A percentile compares a stretch with the other conserved stretches of the same genome.
Conservation (phyloP, 2,888 invertebrate genomes). For the Rhorus exstirpatorius region DNA sequence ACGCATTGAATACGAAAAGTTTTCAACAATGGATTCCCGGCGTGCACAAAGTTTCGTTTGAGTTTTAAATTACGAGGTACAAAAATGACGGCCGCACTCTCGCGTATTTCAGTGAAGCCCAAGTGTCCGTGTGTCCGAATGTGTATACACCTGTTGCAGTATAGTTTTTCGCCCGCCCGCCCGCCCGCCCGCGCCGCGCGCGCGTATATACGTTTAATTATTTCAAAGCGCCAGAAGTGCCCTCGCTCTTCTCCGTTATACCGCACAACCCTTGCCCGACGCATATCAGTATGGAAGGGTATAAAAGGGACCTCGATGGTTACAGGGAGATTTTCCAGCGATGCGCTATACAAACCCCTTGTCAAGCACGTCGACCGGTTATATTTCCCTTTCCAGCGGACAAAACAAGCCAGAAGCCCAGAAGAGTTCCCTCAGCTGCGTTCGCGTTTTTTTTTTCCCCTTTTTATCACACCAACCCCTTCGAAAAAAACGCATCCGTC, state of each 20-base stretch:
- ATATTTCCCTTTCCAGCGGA: conserved; percentile 19
- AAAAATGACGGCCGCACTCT: not conserved
- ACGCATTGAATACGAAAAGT: not conserved
- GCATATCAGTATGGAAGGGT: not conserved
- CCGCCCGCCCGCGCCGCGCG: conserved; percentile 1
- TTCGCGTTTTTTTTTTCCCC: not conserved
- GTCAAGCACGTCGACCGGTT: conserved; percentile 34
- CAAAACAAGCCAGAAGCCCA: conserved; percentile 19
- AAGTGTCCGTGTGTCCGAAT: conserved; percentile 46
- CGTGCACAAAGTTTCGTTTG: not conserved
- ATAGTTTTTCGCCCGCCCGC: conserved; percentile 43
- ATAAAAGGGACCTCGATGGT: conserved; percentile 40
- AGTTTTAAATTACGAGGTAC: not conserved
- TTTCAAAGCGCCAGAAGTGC: conserved; percentile 17
- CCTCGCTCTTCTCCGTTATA: conserved; percentile 18
- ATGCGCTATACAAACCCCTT: conserved; percentile 15
- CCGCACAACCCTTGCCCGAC: conserved; percentile 12
- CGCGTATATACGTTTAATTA: conserved; percentile 34
- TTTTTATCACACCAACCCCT: conserved; percentile 35
- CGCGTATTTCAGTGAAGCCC: conserved; percentile 25
- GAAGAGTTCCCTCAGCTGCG: conserved; percentile 8
- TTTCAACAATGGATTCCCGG: not conserved
- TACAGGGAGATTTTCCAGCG: conserved; percentile 62
- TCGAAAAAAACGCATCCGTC: conserved; percentile 31
- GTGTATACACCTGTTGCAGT: conserved; percentile 69